A percentile compares a stretch with the other conserved stretches of the same genome.
Conservation (phyloP, 2,888 invertebrate species). For the Pandemis heparana region DNA sequence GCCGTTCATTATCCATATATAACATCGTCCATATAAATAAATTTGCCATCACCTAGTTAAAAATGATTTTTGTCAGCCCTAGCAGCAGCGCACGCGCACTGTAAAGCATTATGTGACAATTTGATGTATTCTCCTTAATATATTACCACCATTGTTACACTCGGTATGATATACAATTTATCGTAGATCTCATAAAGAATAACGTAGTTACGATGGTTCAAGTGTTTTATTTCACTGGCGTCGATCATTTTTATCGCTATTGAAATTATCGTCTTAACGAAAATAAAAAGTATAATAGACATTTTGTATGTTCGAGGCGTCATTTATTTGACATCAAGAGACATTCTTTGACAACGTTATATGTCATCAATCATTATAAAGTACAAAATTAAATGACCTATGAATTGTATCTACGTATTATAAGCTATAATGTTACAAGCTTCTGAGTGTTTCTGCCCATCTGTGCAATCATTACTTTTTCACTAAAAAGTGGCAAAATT, state of each 20-base stretch:
- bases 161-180: conserved; percentile 34
- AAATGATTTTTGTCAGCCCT: conserved; percentile 20
- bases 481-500: too few species aligned
- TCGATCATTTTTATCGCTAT: neutral
- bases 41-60: too few species aligned
- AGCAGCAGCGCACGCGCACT: conserved; percentile 23
- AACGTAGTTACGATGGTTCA: conserved; percentile 17
- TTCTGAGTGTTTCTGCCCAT: too few species aligned
- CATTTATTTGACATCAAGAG: neutral
- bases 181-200: conserved; percentile 31
- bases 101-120: conserved; percentile 69
- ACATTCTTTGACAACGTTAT: neutral
- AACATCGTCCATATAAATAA: too few species aligned
- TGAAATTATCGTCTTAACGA: conserved; percentile 22
- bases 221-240: conserved; percentile 13
- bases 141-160: conserved; percentile 40
- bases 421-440: too few species aligned
- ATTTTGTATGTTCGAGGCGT: neutral
- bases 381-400: too few species aligned
- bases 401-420: too few species aligned
- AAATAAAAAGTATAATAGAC: neutral
- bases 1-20: too few species aligned
- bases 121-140: conserved; percentile 71
- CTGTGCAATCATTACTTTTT: too few species aligned
- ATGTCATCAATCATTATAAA: too few species aligned